phyloP scores from a whole-genome alignment of 2,888 invertebrate species.

The Noctua janthe region DNA sequence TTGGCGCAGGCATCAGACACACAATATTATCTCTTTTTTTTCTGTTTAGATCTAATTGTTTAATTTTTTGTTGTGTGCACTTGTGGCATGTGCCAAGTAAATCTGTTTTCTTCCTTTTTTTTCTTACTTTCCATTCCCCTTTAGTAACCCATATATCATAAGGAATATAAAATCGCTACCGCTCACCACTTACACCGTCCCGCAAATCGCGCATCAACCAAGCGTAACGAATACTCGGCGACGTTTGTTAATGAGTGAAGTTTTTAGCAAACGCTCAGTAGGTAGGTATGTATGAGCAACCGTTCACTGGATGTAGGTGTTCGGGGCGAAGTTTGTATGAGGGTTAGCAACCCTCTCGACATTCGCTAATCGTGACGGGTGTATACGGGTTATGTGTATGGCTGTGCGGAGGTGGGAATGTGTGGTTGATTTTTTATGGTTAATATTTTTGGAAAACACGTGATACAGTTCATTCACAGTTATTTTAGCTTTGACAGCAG shows the following conservation, averaged over 20 bases:
- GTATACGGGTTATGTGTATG: slow-evolving; percentile 11
- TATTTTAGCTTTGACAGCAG: too few species aligned
- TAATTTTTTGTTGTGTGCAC: too few species aligned
- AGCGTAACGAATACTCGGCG: slow-evolving; percentile 73
- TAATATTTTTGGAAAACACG: not conserved
- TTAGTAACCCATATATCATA: too few species aligned
- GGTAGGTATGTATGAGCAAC: slow-evolving; percentile 4
- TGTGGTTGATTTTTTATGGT: not conserved
- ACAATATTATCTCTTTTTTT: too few species aligned
- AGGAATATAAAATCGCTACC: slow-evolving; percentile 22
- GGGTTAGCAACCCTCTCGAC: slow-evolving; percentile 49
- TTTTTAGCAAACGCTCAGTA: slow-evolving; percentile 68
- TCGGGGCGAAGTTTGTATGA: slow-evolving; percentile 66
- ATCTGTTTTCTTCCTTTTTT: too few species aligned
- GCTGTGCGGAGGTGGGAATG: not conserved
- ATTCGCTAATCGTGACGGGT: slow-evolving; percentile 53
- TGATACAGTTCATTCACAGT: not conserved
- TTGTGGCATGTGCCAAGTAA: too few species aligned
- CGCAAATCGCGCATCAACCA: slow-evolving; percentile 62
- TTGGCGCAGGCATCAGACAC: too few species aligned
- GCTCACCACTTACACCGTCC: not conserved
- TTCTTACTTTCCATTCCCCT: too few species aligned
- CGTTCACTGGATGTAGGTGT: slow-evolving; percentile 8
- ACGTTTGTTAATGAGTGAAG: slow-evolving; percentile 78
- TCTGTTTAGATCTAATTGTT: too few species aligned